Percentiles rank a stretch among this genome's conserved stretches.
Evolutionary conservation across 2,888 invertebrate species (phyloP).

Genomic region (Callimorpha dominula): DNA sequence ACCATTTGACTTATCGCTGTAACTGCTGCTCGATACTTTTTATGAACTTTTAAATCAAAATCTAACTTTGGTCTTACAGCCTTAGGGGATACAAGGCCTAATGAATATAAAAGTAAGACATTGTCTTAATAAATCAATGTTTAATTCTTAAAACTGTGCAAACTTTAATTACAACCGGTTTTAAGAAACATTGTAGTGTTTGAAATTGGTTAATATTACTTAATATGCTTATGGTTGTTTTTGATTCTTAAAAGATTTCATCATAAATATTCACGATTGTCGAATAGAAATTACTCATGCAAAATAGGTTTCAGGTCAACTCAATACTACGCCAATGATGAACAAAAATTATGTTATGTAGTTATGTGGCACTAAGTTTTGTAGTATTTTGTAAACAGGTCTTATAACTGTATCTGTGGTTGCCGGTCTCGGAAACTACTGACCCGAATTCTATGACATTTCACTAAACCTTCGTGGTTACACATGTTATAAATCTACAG

Average conservation of each 20-base stretch:
- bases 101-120: not conserved
- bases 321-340: constrained; percentile 1
- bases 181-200: not conserved
- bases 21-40: not conserved
- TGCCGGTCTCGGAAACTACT: constrained; percentile 1
- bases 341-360: not conserved
- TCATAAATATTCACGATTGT: not conserved
- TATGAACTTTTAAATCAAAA: not conserved
- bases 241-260: not conserved
- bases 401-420: constrained; percentile 17
- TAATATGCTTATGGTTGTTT: not conserved
- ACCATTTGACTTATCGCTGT: too few species aligned
- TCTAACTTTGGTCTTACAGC: not conserved
- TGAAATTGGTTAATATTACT: not conserved
- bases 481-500: not conserved
- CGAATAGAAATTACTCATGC: not conserved
- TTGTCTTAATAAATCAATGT: not conserved
- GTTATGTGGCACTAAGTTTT: not conserved
- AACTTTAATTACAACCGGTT: not conserved
- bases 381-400: constrained; percentile 6
- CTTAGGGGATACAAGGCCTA: not conserved
- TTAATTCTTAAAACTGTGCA: not conserved
- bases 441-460: constrained; percentile 10
- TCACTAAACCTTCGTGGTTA: not conserved
- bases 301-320: not conserved